Percentiles rank a stretch among this genome's conserved stretches.
phyloP scores from a whole-genome alignment of 35 echinoderm and acorn worm genomes.

The Holothuria glaberrima region DNA sequence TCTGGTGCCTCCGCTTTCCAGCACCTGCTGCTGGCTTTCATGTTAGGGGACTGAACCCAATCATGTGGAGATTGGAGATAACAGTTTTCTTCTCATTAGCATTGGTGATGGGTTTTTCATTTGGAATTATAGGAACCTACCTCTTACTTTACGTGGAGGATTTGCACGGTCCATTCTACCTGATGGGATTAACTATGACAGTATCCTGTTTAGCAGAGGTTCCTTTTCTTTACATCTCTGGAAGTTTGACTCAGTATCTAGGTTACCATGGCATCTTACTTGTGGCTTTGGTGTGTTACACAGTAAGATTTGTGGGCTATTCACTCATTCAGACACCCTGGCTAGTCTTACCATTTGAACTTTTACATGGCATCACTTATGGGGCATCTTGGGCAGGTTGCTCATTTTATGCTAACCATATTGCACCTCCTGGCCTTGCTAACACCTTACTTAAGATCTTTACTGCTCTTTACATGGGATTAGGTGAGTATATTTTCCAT shows the following conservation, averaged over 20 bases:
- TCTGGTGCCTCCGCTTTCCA: slow-evolving; percentile 28
- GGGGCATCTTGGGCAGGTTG: slow-evolving; percentile 90
- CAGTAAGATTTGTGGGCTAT: slow-evolving; percentile 78
- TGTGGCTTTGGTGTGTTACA: slow-evolving; percentile 76
- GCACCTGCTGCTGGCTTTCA: neutral
- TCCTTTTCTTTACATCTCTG: slow-evolving; percentile 85
- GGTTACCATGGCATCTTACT: slow-evolving; percentile 75
- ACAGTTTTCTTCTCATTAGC: slow-evolving; percentile 66
- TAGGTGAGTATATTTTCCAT: slow-evolving; percentile 68
- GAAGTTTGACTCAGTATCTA: slow-evolving; percentile 50
- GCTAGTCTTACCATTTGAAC: slow-evolving; percentile 89
- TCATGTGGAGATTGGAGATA: slow-evolving; percentile 73
- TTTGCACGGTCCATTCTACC: slow-evolving; percentile 59
- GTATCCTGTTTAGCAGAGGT: slow-evolving; percentile 80
- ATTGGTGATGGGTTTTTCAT: slow-evolving; percentile 81
- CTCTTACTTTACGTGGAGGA: slow-evolving; percentile 90
- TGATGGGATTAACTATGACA: slow-evolving; percentile 92
- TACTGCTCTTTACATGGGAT: slow-evolving; percentile 79
- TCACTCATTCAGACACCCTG: slow-evolving; percentile 74
- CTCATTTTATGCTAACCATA: slow-evolving; percentile 76
- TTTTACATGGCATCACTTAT: slow-evolving; percentile 95
- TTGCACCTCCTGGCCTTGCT: slow-evolving; percentile 91
- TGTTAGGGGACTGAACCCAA: neutral
- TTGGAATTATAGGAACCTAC: slow-evolving; percentile 84
- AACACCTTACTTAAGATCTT: slow-evolving; percentile 78